These are phyloP conservation scores for Bombus fervidus DNA, from an alignment of 1,140 invertebrate genomes.

Conservation along the genomic window DNA sequence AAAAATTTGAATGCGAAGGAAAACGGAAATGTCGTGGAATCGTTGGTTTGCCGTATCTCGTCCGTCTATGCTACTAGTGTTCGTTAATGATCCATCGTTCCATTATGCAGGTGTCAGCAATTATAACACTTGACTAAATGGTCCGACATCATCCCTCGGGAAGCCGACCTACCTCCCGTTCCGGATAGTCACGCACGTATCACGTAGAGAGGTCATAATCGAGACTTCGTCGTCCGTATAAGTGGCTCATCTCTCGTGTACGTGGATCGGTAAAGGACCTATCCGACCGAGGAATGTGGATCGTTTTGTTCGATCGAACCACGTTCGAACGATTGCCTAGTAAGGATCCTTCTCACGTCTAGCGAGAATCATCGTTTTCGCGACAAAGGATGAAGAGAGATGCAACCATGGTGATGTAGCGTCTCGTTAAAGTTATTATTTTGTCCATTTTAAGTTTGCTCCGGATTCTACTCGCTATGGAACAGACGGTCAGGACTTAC, in stretches of 20 bases:
- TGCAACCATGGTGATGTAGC: too few species aligned
- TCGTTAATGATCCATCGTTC: slow-evolving; percentile 60
- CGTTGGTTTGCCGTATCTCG: neutral
- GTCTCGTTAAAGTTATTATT: neutral
- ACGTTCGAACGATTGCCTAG: neutral
- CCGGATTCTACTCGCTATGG: neutral
- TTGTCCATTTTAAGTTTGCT: slow-evolving; percentile 12
- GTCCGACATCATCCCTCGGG: slow-evolving; percentile 59
- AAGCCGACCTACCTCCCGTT: slow-evolving; percentile 2
- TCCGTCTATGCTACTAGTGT: slow-evolving; percentile 17
- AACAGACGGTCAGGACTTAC: neutral
- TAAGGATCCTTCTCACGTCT: neutral
- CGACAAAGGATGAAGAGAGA: too few species aligned
- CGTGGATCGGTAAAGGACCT: neutral
- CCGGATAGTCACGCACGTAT: slow-evolving; percentile 57
- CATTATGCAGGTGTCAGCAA: slow-evolving; percentile 64
- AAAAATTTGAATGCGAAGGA: too few species aligned
- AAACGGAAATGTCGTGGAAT: neutral
- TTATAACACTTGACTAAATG: slow-evolving; percentile 61
- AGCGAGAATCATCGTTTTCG: neutral
- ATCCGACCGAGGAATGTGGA: slow-evolving; percentile 51
- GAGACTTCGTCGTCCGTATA: slow-evolving; percentile 57
- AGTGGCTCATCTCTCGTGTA: slow-evolving; percentile 46
- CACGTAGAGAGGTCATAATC: slow-evolving; percentile 59
- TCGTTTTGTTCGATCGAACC: slow-evolving; percentile 46